Evolutionary conservation across 2,113 vertebrate genomes (phyloP), one percentile per base, ranked within the genome.

Genomic region (Caretta caretta): DNA sequence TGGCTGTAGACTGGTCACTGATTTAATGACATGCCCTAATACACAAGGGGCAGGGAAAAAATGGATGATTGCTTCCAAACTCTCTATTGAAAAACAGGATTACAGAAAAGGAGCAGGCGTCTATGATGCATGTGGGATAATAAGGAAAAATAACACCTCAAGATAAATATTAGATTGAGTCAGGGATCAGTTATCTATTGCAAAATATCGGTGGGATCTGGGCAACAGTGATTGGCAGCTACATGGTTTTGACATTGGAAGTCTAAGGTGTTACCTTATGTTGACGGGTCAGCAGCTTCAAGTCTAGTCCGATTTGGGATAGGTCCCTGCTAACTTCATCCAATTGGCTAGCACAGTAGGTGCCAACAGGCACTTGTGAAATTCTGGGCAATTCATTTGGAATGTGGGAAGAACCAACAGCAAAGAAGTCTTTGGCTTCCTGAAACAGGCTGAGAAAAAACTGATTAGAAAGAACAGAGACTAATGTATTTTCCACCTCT

Each of bases 121-220:
- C 92, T 93, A 92, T 90, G 89, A 93, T 89, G 56, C 27, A 54
- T 94, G 90, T 94, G 59, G 80, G 90, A 54, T 46, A 94, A 79
- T 72, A 80, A 92, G 19, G 76, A 72, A 94, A 96, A 94, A 54
- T 80, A 95, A 90, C 84, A 96, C 93, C 87, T 59, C 69, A 93
- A 5, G 89, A 38, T 72, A 96, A 92, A 90, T 97, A 93, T 95
- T 95, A 90, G 94, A 93, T 72, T 96, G 93, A 94, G 76, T 96
- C 93, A 94, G 87, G 83, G 92, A 83, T 86, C 87, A 90, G 51
- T 89, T 87, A 95, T 91, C 84, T 89, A 24, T 92, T 92, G 89
- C 89, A 96, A 97, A 97, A n/a, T 80, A 80, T 83, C 92, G 69
- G 83, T 87, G 69, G 92, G n/a, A n/a, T 51, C 54, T 76, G 90